Percentiles rank a stretch among this genome's conserved stretches.
Conservation (phyloP, 1,140 invertebrate species). For the Pomacea maculata region DNA sequence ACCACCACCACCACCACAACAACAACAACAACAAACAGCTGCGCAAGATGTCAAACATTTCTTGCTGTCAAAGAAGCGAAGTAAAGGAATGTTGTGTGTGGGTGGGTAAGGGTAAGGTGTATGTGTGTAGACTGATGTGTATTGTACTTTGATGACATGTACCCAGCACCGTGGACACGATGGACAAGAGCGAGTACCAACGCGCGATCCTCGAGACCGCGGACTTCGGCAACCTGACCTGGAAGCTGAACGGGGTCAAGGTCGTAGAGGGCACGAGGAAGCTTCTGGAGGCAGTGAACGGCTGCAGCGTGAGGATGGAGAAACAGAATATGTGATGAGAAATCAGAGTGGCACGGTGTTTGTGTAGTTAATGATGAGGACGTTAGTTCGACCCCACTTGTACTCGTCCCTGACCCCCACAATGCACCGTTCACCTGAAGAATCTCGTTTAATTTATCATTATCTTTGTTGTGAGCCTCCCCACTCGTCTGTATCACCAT, state of each 20-base stretch:
- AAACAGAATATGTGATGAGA: no score
- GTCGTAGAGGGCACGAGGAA: conserved; percentile 40
- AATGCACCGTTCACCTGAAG: no score
- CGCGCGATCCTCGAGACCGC: conserved; percentile 58
- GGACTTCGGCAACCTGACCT: conserved; percentile 56
- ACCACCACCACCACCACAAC: no score
- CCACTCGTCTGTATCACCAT: no score
- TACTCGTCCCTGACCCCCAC: no score
- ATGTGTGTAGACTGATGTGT: neutral
- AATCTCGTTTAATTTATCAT: no score
- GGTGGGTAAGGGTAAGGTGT: neutral
- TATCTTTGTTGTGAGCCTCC: no score
- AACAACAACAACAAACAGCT: neutral
- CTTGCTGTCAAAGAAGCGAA: neutral
- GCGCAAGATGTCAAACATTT: neutral
- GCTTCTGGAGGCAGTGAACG: conserved; percentile 33
- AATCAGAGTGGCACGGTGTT: no score
- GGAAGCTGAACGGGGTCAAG: conserved; percentile 55
- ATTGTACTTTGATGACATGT: neutral
- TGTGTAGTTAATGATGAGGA: no score
- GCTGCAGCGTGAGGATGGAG: no score
- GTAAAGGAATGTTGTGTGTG: neutral
- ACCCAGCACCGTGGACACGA: conserved; percentile 55
- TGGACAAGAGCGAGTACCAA: conserved; percentile 50
- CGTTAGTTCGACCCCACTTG: no score